Evolutionary conservation across 2,797 vertebrate genomes (phyloP).

Genomic region (Phylloscopus collybita): DNA sequence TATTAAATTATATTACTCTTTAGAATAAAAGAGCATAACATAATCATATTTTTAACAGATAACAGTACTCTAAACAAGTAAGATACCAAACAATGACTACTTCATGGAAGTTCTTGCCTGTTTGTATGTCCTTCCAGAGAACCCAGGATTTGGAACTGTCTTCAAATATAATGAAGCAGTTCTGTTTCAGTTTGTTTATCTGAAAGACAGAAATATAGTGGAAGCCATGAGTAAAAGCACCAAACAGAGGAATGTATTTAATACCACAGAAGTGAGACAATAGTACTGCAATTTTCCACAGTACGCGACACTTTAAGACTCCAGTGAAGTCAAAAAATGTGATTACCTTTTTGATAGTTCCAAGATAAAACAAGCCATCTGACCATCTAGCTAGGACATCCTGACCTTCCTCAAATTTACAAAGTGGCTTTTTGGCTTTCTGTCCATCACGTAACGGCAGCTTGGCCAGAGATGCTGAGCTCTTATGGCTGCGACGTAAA

Average conservation of each 20-base stretch:
- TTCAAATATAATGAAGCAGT: conserved; percentile 98
- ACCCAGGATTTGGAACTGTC: conserved; percentile 98
- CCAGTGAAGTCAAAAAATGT: not conserved
- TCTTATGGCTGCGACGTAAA: conserved; percentile 86
- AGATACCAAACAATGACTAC: conserved; percentile 54
- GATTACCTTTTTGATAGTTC: conserved; percentile 95
- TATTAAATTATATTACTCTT: not conserved
- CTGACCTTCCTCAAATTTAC: conserved; percentile 96
- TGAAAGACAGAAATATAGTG: conserved; percentile 72
- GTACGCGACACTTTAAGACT: not conserved
- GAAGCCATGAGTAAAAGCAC: not conserved
- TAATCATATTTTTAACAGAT: not conserved
- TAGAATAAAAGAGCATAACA: not conserved
- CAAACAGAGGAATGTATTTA: not conserved
- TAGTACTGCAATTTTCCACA: not conserved
- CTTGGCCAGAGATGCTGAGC: conserved; percentile 85
- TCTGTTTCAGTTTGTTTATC: conserved; percentile 95
- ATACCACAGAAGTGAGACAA: not conserved
- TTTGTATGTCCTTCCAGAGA: conserved; percentile 99
- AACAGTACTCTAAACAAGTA: not conserved
- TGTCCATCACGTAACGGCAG: conserved; percentile 87
- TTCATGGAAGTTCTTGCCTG: conserved; percentile 81
- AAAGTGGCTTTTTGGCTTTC: conserved; percentile 86
- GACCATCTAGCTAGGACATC: conserved; percentile 99
- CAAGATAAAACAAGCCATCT: conserved; percentile 98